Evolutionary conservation across 92 coral and sea anemone species (phyloP).

Genomic region (Anthopleura xanthogrammica): DNA sequence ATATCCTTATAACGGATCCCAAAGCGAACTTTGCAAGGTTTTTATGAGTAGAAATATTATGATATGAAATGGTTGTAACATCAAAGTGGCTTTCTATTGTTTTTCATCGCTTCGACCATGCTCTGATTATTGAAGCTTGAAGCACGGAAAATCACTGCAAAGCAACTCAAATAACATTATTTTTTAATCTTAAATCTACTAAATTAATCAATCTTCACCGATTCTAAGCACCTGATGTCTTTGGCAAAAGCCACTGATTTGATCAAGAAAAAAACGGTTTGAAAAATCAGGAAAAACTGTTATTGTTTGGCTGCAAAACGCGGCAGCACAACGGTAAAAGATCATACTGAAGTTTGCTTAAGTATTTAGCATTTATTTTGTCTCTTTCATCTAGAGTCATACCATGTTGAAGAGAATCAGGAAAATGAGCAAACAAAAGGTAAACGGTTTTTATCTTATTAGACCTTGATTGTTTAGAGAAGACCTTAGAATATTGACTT

Average conservation of each 20-base stretch:
- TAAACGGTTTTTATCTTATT: neutral
- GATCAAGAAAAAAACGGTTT: neutral
- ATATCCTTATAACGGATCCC: no score
- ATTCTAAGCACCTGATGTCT: no score
- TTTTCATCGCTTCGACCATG: no score
- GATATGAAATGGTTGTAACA: no score
- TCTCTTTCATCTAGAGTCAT: neutral
- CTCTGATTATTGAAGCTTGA: no score
- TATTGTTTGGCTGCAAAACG: neutral
- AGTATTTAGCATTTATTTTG: neutral
- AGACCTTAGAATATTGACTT: neutral
- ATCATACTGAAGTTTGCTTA: neutral
- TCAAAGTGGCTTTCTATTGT: no score
- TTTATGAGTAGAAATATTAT: no score
- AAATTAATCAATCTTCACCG: no score
- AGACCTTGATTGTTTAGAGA: neutral
- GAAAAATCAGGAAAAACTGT: neutral
- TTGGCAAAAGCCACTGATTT: neutral
- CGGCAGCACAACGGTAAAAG: neutral
- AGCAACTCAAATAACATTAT: no score
- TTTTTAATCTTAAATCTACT: no score
- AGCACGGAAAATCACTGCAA: no score
- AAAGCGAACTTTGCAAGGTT: no score
- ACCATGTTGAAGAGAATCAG: constrained; percentile 15
- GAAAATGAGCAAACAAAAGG: constrained; percentile 27